These are phyloP conservation scores for Phortica okadai DNA, from an alignment of 2,888 invertebrate species.

Conservation along the genomic window DNA sequence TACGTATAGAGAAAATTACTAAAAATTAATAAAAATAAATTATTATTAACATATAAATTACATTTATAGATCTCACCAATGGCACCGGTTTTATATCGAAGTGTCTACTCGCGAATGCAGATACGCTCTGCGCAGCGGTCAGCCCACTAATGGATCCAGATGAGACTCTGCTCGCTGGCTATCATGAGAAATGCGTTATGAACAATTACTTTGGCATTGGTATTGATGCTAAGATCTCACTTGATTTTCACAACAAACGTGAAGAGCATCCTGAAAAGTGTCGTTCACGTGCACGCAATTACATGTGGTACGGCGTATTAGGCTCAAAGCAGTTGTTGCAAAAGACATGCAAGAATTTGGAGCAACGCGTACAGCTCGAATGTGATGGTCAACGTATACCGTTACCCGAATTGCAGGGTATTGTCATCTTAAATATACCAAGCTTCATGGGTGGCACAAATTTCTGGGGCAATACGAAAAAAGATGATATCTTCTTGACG, in stretches of 20 bases:
- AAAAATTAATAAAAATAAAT: background rate
- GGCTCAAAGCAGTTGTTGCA: slow-evolving; percentile 88
- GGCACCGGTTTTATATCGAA: slow-evolving; percentile 94
- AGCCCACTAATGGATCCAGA: slow-evolving; percentile 96
- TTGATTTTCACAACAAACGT: slow-evolving; percentile 97
- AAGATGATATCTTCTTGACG: slow-evolving; percentile 92
- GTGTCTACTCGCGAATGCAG: slow-evolving; percentile 95
- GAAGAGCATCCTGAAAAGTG: slow-evolving; percentile 98
- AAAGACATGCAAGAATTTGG: slow-evolving; percentile 96
- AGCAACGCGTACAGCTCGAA: slow-evolving; percentile 95
- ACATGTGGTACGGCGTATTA: slow-evolving; percentile 95
- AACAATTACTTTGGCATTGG: slow-evolving; percentile 99
- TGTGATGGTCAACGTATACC: slow-evolving; percentile 98
- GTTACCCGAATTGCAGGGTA: slow-evolving; percentile 95
- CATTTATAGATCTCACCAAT: slow-evolving; percentile 75
- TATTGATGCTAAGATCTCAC: slow-evolving; percentile 96
- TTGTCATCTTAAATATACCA: slow-evolving; percentile 96
- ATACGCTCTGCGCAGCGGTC: slow-evolving; percentile 97
- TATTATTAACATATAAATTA: background rate
- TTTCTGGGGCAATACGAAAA: slow-evolving; percentile 97
- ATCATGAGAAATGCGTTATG: slow-evolving; percentile 96
- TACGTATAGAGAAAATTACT: slow-evolving; percentile 74
- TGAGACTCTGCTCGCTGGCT: slow-evolving; percentile 90
- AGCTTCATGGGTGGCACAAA: slow-evolving; percentile 99
- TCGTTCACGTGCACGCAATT: slow-evolving; percentile 93